phyloP scores from a whole-genome alignment of 2,797 vertebrate species.

The Choloepus didactylus region DNA sequence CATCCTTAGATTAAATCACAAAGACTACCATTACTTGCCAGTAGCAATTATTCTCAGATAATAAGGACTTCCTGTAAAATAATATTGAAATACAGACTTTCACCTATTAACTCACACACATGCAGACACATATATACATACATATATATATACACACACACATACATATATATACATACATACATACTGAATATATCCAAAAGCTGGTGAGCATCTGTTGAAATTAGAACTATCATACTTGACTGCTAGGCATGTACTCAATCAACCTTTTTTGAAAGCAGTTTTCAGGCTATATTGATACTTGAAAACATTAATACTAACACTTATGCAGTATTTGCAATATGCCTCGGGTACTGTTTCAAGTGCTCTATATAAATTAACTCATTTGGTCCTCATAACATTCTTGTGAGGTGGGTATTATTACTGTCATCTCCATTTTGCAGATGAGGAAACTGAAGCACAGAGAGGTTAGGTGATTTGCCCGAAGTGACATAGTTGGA shows the following conservation, averaged over 20 bases:
- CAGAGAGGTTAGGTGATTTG: slow-evolving; percentile 15
- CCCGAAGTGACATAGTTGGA: slow-evolving; percentile 2
- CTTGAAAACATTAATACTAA: slow-evolving; percentile 42
- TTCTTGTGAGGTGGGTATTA: not conserved
- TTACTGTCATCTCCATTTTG: not conserved
- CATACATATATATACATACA: no score
- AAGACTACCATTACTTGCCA: not conserved
- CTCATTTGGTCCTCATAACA: slow-evolving; percentile 24
- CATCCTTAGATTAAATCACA: slow-evolving; percentile 21
- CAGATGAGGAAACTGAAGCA: no score
- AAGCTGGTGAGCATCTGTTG: slow-evolving; percentile 11
- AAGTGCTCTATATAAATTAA: not conserved
- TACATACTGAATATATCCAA: not conserved
- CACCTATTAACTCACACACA: not conserved
- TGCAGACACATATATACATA: not conserved
- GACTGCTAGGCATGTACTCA: not conserved
- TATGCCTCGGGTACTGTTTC: slow-evolving; percentile 40
- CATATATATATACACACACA: not conserved
- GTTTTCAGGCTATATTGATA: slow-evolving; percentile 32
- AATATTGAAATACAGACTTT: slow-evolving; percentile 38
- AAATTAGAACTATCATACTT: slow-evolving; percentile 1
- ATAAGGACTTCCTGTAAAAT: slow-evolving; percentile 7
- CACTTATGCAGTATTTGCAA: not conserved
- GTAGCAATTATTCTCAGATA: slow-evolving; percentile 10
- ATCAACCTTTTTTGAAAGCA: slow-evolving; percentile 15